Conservation (phyloP, 1,140 invertebrate species). For the Polyergus mexicanus region DNA sequence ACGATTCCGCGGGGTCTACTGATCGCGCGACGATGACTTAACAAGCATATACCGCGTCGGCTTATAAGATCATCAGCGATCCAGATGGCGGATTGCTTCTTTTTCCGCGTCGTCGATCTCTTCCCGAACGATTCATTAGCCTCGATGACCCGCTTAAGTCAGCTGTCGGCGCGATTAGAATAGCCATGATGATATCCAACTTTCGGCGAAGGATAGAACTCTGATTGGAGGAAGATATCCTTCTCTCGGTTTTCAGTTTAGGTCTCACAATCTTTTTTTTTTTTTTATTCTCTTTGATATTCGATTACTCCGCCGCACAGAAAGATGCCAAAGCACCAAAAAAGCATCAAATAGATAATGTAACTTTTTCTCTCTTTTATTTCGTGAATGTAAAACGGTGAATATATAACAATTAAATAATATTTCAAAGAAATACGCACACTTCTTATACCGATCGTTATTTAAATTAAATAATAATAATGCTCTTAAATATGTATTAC, state of each 20-base stretch:
- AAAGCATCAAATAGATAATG: background rate
- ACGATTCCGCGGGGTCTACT: conserved; percentile 72
- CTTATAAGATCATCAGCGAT: conserved; percentile 48
- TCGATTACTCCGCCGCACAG: background rate
- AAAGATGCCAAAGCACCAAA: background rate
- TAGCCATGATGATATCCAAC: conserved; percentile 35
- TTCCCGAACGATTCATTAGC: conserved; percentile 40
- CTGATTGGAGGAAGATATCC: too few relatives aligned
- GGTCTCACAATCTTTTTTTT: background rate
- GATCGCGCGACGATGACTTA: conserved; percentile 67
- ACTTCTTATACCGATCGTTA: background rate
- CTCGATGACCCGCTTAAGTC: conserved; percentile 32
- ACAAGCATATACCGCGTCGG: conserved; percentile 14
- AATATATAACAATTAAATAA: background rate
- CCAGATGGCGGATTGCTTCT: conserved; percentile 68
- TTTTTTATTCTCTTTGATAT: background rate
- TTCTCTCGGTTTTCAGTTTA: background rate
- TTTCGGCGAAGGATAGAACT: background rate
- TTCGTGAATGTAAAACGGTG: background rate
- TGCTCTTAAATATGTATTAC: background rate
- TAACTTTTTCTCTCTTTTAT: background rate
- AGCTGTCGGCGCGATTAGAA: conserved; percentile 22
- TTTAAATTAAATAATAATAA: background rate
- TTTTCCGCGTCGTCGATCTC: conserved; percentile 56
- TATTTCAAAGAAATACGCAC: background rate